Evolutionary conservation across 2,888 invertebrate genomes (phyloP), one percentile per base, ranked within the genome.

Genomic region (Campoplex capitator): DNA sequence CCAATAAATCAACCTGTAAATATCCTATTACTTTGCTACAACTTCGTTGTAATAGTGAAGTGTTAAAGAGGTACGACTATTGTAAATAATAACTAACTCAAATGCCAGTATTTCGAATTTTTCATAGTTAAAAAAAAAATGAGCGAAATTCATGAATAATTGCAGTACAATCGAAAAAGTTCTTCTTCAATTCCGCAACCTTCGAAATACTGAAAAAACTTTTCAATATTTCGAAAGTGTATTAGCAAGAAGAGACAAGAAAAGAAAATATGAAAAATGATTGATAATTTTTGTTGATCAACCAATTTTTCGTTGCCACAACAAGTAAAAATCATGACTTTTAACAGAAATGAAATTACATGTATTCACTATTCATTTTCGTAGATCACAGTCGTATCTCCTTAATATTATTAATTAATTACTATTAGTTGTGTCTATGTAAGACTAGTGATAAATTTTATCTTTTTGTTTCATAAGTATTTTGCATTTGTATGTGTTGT

Each of bases 21-120:
- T 77, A 77, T 62, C 23, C 42, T 81, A 18, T 54, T 28, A n/a
- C 67, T 58, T 4, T 75, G 56, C 18, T 45, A 45, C 45, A 32
- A 62, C 32, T 42, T 70, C 48, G 45, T 18, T 62, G 58, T 79
- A 23, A 70, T 79, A 56, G 79, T 79, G 45, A 79, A 79, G 62
- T 62, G 58, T 48, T 35, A 28, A 35, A 45, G 18, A 76, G 48
- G 48, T 48, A 48, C 65, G 35, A 74, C 54, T 56, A n/a, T 56
- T 35, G 62, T 62, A 62, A 62, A 62, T 62, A 62, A 62, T 32
- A 11, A 4, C 6, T 16, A 62, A 62, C 6, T 13, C 4, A 18
- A 18, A 51, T 7, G n/a, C 6, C 18, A 51, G 32, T 32, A 0
- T 16, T 62, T 58, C 13, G 1, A 3, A 28, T 62, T 32, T 62